Evolutionary conservation across 2,113 vertebrate species (phyloP).

Genomic region (Sphaerodactylus townsendi): DNA sequence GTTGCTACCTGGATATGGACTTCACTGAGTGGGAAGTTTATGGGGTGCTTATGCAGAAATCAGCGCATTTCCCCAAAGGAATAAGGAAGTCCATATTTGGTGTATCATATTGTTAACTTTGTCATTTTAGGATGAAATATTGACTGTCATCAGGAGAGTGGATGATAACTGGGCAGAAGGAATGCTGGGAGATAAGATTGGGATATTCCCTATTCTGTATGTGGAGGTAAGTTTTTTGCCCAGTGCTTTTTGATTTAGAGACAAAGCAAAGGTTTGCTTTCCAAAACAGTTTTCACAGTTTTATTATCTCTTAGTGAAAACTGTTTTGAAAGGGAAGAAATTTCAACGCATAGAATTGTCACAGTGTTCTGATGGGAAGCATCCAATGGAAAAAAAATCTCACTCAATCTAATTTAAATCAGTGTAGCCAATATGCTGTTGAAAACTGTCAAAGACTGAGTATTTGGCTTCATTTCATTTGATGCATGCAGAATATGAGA

Average conservation of each 20-base stretch:
- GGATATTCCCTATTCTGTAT: slow-evolving; percentile 96
- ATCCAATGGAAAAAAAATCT: background rate
- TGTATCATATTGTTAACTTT: slow-evolving; percentile 13
- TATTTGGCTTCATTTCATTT: slow-evolving; percentile 1
- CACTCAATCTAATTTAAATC: background rate
- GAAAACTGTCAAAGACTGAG: background rate
- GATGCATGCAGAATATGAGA: background rate
- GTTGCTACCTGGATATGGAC: background rate
- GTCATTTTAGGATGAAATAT: slow-evolving; percentile 89
- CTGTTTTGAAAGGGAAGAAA: background rate
- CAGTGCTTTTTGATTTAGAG: background rate
- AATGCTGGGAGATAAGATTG: slow-evolving; percentile 98
- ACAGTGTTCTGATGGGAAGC: background rate
- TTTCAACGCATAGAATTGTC: background rate
- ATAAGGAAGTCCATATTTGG: slow-evolving; percentile 7
- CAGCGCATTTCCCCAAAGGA: background rate
- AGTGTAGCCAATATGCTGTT: background rate
- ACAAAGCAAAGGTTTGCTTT: too few relatives aligned
- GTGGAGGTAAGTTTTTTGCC: slow-evolving; percentile 86
- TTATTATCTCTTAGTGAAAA: slow-evolving; percentile 6
- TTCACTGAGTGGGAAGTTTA: background rate
- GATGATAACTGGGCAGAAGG: slow-evolving; percentile 99
- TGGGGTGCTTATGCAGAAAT: background rate
- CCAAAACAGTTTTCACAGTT: background rate
- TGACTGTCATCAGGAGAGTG: slow-evolving; percentile 97